Evolutionary conservation across 23 tunicate genomes (phyloP), one percentile per base, ranked within the genome.

Genomic region (Oikopleura dioica): DNA sequence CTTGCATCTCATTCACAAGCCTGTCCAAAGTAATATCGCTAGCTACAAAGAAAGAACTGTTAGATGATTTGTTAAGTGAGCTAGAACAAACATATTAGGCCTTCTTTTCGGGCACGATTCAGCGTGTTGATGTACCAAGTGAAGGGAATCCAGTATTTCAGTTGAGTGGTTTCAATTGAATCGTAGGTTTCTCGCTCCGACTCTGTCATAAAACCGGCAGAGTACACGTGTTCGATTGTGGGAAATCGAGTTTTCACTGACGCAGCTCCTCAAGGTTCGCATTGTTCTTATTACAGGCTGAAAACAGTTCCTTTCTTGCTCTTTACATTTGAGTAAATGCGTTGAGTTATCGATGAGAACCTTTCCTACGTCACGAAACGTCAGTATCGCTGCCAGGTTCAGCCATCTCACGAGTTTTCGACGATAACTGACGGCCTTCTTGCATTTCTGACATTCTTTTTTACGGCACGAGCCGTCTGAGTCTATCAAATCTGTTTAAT

Each of bases 101-200:
- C 96, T 72, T 89, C 96, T 50, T 82, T 86, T 5, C 84, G 75
- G 26, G 59, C 75, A 79, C 84, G 84, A 31, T 89, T 79, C 28
- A 84, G 59, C 24, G 84, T 76, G 38, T 84, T 89, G 35, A 77
- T 69, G 59, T 84, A 89, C 96, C 96, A 89, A 59, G 82, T 33
- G 2, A 82, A 38, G n/a, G 96, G 96, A 38, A 89, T 79, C 80
- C 83, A 89, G 75, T 89, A 89, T 75, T 89, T 89, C 32, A 84
- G 68, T 38, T 89, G 80, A 37, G 75, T 77, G 4, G 89, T 80
- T 38, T 84, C 82, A 16, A 84, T 84, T 31, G 63, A 75, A 75
- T 89, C 84, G 79, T 78, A 89, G 36, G 51, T 36, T 76, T 81
- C 68, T 37, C 77, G 77, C 68, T 89, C 96, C 32, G 77, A 37